Base-by-base conservation (phyloP, 1,140 invertebrate species). In the Riptortus pedestris region DNA sequence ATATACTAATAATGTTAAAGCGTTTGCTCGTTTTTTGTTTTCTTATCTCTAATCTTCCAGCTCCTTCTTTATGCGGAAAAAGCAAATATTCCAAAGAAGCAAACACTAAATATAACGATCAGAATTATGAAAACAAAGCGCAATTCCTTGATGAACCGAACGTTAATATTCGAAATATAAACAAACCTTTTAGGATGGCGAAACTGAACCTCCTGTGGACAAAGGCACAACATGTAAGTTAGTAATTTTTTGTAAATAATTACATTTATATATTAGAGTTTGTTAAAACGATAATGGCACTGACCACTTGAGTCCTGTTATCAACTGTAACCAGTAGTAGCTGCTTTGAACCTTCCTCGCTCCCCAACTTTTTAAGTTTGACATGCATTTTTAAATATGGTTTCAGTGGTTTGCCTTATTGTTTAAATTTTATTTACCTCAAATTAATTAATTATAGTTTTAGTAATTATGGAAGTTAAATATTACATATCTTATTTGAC, bases 131-230 rank as follows among this genome's bases (percentile, higher is more conserved):
- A 60, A 61, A 60, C 0, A 57, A 57, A 43, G 62, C 48, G 63
- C 61, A 67, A 24, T 67, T 69, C 51, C 60, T 65, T 16, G 64
- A 60, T 55, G 70, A 70, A 60, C 66, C 67, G 1, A 64, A 65
- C 26, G 60, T 67, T 1, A 66, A 70, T 62, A 66, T 85, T 72
- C 72, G 83, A 70, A 78, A 81, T 63, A 73, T 90, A 7, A 83
- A 88, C 52, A 85, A 84, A 70, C 89, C 89, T 2, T 92, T 87
- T 76, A 79, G 88, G 65, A 91, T 92, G 82, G 81, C 85, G 11
- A 93, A 92, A 76, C 74, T 92, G 4, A 92, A 93, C 76, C 71
- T 89, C 38, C 72, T 92, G 11, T 93, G 90, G 90, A 75, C 80
- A 0, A 92, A 92, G 78, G 90, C 89, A 1, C 82, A 85, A 76